Evolutionary conservation across 2,113 vertebrate genomes (phyloP), one percentile per base, ranked within the genome.

Genomic region (Rissa tridactyla): DNA sequence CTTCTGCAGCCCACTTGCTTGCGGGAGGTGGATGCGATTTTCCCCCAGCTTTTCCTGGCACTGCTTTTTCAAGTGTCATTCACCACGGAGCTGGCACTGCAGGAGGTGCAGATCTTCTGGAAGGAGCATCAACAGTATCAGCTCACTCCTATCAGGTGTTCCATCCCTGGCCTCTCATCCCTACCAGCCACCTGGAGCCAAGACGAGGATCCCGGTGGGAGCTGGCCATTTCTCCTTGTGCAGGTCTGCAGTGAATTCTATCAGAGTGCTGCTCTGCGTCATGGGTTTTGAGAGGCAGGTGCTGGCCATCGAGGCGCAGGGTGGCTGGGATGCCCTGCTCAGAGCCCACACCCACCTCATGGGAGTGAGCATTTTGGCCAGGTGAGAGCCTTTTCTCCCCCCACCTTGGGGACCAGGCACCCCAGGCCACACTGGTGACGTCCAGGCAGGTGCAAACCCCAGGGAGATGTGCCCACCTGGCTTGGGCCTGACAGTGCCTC

Each of bases 11-110:
- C 22, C 15, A 7, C 10, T 22, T 58, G 21, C 73, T 36, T 9
- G 10, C 2, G 0, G 11, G 11, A 27, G 57, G 26, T 32, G 36
- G 2, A 23, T 11, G 10, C 2, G 1, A 15, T 65, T 32, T 85
- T 85, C 36, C 58, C 66, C 6, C 22, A 38, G 58, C 51, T 91
- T 29, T 72, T 91, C 58, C 32, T 65, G 58, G 51, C 17, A 0
- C 81, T 91, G n/a, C 82, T 91, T 11, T 52, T 64, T 44, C 89
- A 91, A 66, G 51, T 52, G 32, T 18, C 65, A 0, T 65, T 85
- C 36, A 25, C 10, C 47, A 21, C 8, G 0, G n/a, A 90, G 40
- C 34, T 77, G 71, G 36, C 2, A 1, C 4, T 7, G 29, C 14
- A n/a, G 55, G 62, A 77, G 47, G 54, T 46, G 52, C 7, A 19